Evolutionary conservation across 1,140 invertebrate species (phyloP), one percentile per base, ranked within the genome.

Genomic region (Marisa cornuarietis): DNA sequence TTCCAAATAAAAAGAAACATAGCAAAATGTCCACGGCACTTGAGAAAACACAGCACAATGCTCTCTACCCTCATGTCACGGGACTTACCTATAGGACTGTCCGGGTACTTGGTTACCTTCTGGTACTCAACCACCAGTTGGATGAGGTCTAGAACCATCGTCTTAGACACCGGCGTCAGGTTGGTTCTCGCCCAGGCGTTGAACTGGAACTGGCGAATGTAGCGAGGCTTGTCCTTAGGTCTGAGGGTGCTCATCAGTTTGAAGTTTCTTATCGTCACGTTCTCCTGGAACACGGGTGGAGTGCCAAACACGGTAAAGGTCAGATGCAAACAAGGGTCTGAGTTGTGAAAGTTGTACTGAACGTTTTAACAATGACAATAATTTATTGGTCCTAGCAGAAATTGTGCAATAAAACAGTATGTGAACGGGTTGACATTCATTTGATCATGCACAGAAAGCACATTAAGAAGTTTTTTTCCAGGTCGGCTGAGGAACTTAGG

Each of bases 171-270:
- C 11, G 89, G 89, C 49, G 87, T 74, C 52, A 87, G 84, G 22
- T 87, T 85, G n/a, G 84, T 78, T 69, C 88, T 84, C 16, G 82
- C 79, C 89, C 90, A 90, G 58, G 84, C 86, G 76, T 90, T 86
- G 69, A 90, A 88, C 78, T 89, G 89, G 81, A 89, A 90, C 77
- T 89, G 89, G 54, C 84, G 83, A 22, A 91, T 80, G 49, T 83
- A 74, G 61, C 80, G 81, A 1, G 86, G 71, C 24, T 80, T 69
- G 2, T 84, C 82, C 20, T 83, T 83, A 11, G 87, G 86, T 14
- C 78, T 71, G 10, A 82, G 79, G 78, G 83, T 86, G 76, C 79
- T 86, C 42, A 66, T 76, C 0, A 88, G 54, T 73, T 85, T 88
- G 54, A 88, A 84, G 51, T 83, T 85, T 14, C 88, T 71, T 49